Conservation (phyloP, 2,113 vertebrate genomes). For the Pituophis catenifer region DNA sequence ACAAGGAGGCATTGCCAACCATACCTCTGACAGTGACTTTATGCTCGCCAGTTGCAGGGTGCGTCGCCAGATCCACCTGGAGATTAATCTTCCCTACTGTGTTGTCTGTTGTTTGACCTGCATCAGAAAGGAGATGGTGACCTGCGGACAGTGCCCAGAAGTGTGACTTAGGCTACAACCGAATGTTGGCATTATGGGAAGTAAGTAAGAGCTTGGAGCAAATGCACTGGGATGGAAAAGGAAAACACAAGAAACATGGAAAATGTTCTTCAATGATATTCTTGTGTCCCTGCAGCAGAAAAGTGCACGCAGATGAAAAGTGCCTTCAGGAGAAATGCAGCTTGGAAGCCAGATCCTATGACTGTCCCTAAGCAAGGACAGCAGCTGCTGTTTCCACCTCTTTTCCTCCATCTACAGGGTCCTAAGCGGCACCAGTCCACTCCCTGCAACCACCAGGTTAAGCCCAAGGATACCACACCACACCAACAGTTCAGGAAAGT, state of each 20-base stretch:
- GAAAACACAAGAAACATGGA: too few relatives aligned
- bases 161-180: background rate
- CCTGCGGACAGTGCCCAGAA: too few relatives aligned
- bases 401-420: background rate
- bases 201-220: background rate
- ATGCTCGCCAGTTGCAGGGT: constrained; percentile 92
- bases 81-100: constrained; percentile 91
- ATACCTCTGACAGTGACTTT: constrained; percentile 96
- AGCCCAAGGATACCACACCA: background rate
- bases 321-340: background rate
- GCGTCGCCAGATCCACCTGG: constrained; percentile 88
- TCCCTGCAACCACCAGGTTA: background rate
- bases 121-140: background rate
- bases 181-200: background rate
- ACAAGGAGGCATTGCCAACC: background rate
- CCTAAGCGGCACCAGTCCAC: background rate
- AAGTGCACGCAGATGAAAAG: background rate
- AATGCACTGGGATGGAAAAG: background rate
- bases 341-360: background rate
- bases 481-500: background rate
- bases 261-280: background rate
- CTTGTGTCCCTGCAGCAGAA: background rate
- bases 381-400: background rate
- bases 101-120: constrained; percentile 78
- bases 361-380: background rate